Base-by-base conservation (phyloP, 2,797 vertebrate species). In the Pangasius djambal region DNA sequence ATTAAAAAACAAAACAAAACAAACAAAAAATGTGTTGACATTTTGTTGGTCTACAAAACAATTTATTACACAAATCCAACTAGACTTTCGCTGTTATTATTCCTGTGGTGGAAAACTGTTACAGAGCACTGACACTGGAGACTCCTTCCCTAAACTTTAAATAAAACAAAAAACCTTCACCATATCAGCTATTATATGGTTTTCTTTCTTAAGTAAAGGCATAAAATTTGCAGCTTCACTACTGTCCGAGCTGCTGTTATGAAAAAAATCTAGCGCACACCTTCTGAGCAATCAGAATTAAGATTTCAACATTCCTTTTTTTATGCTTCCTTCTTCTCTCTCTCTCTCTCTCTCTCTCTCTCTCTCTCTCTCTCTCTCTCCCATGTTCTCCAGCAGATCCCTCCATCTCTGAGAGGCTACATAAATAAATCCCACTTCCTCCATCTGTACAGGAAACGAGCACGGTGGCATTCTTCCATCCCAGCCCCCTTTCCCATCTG, bases 391-490 rank as follows among this genome's bases (percentile, higher is more conserved):
- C 20, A 75, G 72, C n/a, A 55, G 48, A 78, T 59, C 65, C 74
- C 25, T 18, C 81, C 72, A 55, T 65, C 86, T 89, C 40, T 44
- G 52, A 86, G 67, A 86, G 82, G 57, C 88, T 90, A 87, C 83
- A 90, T 88, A 87, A 90, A 90, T 88, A 88, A 90, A 89, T 83
- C 74, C 81, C 34, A 84, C 81, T 86, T 67, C 83, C 85, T 90
- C 91, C 78, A 86, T 91, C 86, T 88, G 61, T 87, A 87, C 85
- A 89, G 88, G 85, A 90, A 90, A 90, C 86, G 74, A 92, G 74
- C 59, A 77, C 57, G 65, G 65, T 89, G 85, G 82, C 52, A 82
- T 90, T 90, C 82, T 88, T 82, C 61, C 74, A 72, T 57, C 63
- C 61, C 34, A 44, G 50, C 61, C 61, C 83, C 83, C 57, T 63